Evolutionary conservation across 2,113 vertebrate species (phyloP), one percentile per base, ranked within the genome.

Genomic region (Helogale parvula): DNA sequence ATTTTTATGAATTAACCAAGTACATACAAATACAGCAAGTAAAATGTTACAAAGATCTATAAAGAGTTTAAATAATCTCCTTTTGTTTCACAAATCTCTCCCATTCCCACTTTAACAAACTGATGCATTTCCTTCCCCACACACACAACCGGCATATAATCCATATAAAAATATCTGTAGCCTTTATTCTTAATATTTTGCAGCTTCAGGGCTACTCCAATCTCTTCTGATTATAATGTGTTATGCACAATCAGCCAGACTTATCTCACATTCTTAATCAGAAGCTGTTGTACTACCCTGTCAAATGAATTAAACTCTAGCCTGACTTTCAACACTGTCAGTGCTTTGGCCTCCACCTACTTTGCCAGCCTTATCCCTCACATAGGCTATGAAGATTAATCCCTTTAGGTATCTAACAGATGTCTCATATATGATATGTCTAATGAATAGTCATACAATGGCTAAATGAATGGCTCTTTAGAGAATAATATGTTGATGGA

Each of bases 401-500:
- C 29, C 38, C 90, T 84, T 69, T 31, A 63, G 41, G 52, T 80
- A 85, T 66, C 52, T 82, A 86, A 81, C n/a, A 94, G 65, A 92
- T 60, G 7, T 45, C 66, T 79, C 68, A 45, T 3, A n/a, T 19
- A n/a, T 14, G 23, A 76, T 68, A 31, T 57, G 23, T 65, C 69
- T 77, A 77, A 50, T n/a, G 86, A 91, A 52, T n/a, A 66, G 86
- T 79, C 35, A 5, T 65, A 69, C 12, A 69, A 54, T 82, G 88
- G 83, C 66, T 79, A 12, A 21, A 77, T 86, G 60, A 79, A 66
- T 93, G 31, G 5, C 13, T 95, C 68, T 87, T 93, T 88, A 95
- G 95, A 63, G 54, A 88, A 80, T 90, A 92, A 84, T 14, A 17
- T 76, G 83, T 96, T 97, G 96, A 65, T 89, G 96, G 31, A 29